Percentiles rank a stretch among this genome's conserved stretches.
phyloP scores from a whole-genome alignment of 2,113 vertebrate species.

The Rhinoptilus africanus region DNA sequence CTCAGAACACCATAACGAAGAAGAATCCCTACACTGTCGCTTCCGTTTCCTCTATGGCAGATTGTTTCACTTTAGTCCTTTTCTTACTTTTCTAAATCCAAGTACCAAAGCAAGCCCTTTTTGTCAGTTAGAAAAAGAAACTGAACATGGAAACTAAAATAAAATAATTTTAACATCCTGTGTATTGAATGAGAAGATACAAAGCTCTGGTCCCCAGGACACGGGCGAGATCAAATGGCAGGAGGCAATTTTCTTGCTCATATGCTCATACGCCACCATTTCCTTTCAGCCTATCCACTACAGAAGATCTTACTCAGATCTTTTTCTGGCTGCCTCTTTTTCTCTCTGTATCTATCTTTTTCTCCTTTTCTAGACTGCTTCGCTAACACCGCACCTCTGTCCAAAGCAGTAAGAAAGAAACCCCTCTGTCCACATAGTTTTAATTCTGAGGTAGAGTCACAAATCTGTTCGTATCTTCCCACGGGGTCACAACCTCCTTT shows the following conservation, averaged over 20 bases:
- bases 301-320: background rate
- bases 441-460: background rate
- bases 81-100: background rate
- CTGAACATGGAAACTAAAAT: background rate
- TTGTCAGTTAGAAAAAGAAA: background rate
- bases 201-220: background rate
- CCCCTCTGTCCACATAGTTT: background rate
- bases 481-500: background rate
- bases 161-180: background rate
- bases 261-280: background rate
- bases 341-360: background rate
- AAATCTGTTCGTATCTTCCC: background rate
- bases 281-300: background rate
- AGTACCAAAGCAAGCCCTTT: background rate
- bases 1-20: background rate
- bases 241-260: background rate
- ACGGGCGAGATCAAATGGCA: background rate
- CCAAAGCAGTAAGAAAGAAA: background rate
- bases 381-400: background rate
- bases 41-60: fast-evolving
- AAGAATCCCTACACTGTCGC: fast-evolving
- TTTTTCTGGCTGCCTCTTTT: background rate
- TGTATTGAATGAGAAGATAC: background rate
- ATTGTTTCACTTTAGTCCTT: background rate
- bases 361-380: background rate